A percentile compares a stretch with the other conserved stretches of the same genome.
phyloP scores from a whole-genome alignment of 2,888 invertebrate genomes.

The Aporophyla nigra region DNA sequence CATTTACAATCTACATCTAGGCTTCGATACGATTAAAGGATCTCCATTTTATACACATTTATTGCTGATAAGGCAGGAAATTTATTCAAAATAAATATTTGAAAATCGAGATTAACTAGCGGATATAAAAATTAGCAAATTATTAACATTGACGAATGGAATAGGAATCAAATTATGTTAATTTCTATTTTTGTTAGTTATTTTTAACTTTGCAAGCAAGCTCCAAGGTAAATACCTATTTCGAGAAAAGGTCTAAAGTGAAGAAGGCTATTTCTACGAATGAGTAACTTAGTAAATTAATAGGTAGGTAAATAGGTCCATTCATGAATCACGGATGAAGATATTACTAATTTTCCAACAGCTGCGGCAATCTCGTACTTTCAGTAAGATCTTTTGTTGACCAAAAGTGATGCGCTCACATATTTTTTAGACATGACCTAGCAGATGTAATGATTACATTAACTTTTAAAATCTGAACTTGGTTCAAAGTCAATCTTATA shows the following conservation, averaged over 20 bases:
- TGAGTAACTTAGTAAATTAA: neutral
- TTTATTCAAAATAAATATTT: conserved; percentile 1
- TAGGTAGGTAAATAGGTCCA: neutral
- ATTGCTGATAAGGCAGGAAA: conserved; percentile 1
- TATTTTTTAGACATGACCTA: neutral
- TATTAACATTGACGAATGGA: neutral
- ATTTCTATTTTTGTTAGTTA: neutral
- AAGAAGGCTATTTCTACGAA: neutral
- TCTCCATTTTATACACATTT: conserved; percentile 28
- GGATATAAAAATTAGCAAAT: conserved; percentile 5
- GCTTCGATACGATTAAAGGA: conserved; percentile 14
- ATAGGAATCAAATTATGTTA: neutral
- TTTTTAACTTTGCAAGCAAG: neutral
- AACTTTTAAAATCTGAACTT: conserved; percentile 31
- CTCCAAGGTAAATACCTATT: conserved; percentile 23
- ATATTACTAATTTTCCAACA: neutral
- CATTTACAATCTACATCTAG: conserved; percentile 6
- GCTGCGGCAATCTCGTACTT: neutral
- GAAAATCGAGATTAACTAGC: conserved; percentile 31
- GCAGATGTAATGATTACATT: conserved; percentile 16
- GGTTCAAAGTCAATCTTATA: conserved; percentile 4
- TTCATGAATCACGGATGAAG: neutral
- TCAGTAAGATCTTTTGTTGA: neutral
- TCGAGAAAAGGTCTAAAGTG: neutral
- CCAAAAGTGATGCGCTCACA: neutral